Evolutionary conservation across 2,797 vertebrate species (phyloP).

Genomic region (Typhlichthys subterraneus): DNA sequence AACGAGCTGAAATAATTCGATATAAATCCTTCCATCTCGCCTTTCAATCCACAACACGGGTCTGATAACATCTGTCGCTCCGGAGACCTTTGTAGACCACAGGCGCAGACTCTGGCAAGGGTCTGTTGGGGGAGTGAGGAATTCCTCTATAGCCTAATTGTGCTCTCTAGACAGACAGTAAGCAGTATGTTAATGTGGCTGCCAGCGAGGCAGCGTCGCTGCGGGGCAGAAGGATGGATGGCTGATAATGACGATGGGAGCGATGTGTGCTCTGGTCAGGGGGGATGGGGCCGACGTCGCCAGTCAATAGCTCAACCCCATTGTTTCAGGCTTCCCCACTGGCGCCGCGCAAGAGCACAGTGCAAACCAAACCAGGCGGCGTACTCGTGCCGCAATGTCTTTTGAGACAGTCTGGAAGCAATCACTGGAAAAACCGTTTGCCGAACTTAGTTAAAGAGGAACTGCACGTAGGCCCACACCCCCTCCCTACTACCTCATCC

Average conservation of each 20-base stretch:
- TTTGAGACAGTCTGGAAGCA: slow-evolving; percentile 73
- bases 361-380: slow-evolving; percentile 39
- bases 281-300: slow-evolving; percentile 27
- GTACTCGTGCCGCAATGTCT: slow-evolving; percentile 39
- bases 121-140: slow-evolving; percentile 10
- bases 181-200: slow-evolving; percentile 72
- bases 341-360: slow-evolving; percentile 72
- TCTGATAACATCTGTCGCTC: slow-evolving; percentile 37
- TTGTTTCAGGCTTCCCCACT: slow-evolving; percentile 75
- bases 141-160: slow-evolving; percentile 50
- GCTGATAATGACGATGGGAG: slow-evolving; percentile 60
- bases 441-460: slow-evolving; percentile 50
- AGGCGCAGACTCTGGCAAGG: slow-evolving; percentile 4
- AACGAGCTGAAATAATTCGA: not conserved
- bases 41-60: not conserved
- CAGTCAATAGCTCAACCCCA: slow-evolving; percentile 68
- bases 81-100: slow-evolving; percentile 17
- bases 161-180: slow-evolving; percentile 57
- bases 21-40: not conserved
- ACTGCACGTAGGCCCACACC: slow-evolving; percentile 35
- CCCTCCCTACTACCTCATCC: not conserved
- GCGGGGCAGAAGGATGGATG: slow-evolving; percentile 62
- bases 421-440: slow-evolving; percentile 58
- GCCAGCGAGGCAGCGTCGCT: slow-evolving; percentile 67
- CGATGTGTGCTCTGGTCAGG: slow-evolving; percentile 27